A percentile compares a stretch with the other conserved stretches of the same genome.
Conservation (phyloP, 2,797 vertebrate genomes). For the Dicrostonyx torquatus region DNA sequence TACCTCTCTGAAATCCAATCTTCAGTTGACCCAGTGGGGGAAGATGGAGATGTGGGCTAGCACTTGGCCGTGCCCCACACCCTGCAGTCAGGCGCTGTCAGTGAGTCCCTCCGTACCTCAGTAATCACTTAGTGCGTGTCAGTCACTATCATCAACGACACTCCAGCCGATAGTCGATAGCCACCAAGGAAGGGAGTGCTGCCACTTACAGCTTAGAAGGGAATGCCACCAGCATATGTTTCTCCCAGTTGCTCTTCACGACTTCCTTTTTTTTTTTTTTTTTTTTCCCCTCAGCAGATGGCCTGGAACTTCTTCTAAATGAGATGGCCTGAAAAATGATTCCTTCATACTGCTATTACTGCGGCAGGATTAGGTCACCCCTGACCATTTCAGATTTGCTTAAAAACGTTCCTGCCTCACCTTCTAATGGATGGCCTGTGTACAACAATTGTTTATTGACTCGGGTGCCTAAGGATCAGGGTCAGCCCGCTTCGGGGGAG, state of each 20-base stretch:
- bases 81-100: rapidly evolving
- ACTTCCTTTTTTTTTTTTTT: neutral
- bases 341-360: slow-evolving; percentile 52
- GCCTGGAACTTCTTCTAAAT: slow-evolving; percentile 51
- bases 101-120: neutral
- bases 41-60: rapidly evolving
- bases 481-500: slow-evolving; percentile 78
- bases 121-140: neutral
- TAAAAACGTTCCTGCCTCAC: slow-evolving; percentile 63
- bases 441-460: slow-evolving; percentile 76
- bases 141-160: neutral
- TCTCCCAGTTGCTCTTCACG: neutral
- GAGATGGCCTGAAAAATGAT: slow-evolving; percentile 68
- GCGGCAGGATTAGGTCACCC: slow-evolving; percentile 62
- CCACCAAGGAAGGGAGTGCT: neutral
- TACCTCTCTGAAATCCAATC: neutral
- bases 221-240: neutral
- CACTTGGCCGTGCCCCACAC: neutral
- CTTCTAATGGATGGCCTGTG: slow-evolving; percentile 77
- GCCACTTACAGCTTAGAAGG: neutral
- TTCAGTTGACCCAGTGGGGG: neutral
- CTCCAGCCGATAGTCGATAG: neutral
- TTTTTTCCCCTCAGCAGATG: neutral
- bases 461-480: slow-evolving; percentile 68
- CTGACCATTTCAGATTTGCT: slow-evolving; percentile 76